Evolutionary conservation across 2,113 vertebrate genomes (phyloP).

Genomic region (Shinisaurus crocodilurus): DNA sequence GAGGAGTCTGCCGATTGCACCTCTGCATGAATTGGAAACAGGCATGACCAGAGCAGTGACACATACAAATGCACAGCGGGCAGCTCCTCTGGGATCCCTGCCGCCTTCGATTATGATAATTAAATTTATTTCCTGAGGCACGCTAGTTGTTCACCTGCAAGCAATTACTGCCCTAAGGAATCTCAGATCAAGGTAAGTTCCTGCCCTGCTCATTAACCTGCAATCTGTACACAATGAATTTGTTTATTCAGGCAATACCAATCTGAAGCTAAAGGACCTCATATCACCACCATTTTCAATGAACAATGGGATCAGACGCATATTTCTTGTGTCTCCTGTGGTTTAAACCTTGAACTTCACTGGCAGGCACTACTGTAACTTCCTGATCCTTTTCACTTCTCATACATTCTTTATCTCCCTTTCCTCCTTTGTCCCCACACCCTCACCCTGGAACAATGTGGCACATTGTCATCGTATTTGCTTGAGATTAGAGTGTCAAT

Average conservation of each 20-base stretch:
- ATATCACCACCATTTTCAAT: background rate
- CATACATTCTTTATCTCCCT: constrained; percentile 22
- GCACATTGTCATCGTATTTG: constrained; percentile 9
- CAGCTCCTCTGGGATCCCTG: background rate
- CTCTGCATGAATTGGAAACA: background rate
- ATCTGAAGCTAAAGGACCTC: background rate
- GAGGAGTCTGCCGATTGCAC: background rate
- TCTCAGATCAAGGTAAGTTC: background rate
- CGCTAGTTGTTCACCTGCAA: background rate
- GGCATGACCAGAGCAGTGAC: background rate
- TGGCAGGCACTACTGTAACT: background rate
- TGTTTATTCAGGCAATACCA: background rate
- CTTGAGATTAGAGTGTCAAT: background rate
- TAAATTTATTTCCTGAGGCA: background rate
- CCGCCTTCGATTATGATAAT: background rate
- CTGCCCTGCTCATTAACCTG: background rate
- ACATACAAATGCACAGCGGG: no score
- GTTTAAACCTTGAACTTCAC: constrained; percentile 17
- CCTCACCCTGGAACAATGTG: background rate
- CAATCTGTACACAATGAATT: background rate
- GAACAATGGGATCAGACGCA: constrained; percentile 8
- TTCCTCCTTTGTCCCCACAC: background rate
- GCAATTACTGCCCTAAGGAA: background rate
- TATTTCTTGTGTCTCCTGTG: constrained; percentile 33
- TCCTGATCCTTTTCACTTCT: constrained; percentile 28